Percentiles rank a stretch among this genome's conserved stretches.
Conservation (phyloP, 1,140 invertebrate species). For the Meteorus sp. region DNA sequence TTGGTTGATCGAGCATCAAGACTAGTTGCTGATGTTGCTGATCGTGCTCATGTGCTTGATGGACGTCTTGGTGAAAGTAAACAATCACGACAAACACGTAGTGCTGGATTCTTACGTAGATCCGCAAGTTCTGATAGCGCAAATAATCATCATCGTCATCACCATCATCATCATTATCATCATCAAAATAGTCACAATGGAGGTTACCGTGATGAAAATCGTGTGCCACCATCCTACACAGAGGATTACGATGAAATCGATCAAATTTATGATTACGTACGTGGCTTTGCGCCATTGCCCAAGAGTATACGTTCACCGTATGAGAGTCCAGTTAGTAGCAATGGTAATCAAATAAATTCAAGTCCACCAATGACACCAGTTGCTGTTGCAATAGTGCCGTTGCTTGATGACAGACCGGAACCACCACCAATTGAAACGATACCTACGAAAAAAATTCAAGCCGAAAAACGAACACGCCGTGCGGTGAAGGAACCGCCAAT, state of each 20-base stretch:
- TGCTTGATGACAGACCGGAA: slow-evolving; percentile 73
- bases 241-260: slow-evolving; percentile 95
- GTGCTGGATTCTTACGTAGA: slow-evolving; percentile 60
- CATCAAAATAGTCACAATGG: slow-evolving; percentile 35
- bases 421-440: slow-evolving; percentile 90
- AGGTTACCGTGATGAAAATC: slow-evolving; percentile 56
- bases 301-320: slow-evolving; percentile 76
- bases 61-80: slow-evolving; percentile 73
- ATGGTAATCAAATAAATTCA: slow-evolving; percentile 32
- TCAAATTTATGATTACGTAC: slow-evolving; percentile 94
- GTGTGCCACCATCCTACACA: slow-evolving; percentile 61
- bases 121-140: slow-evolving; percentile 52
- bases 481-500: slow-evolving; percentile 59
- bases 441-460: slow-evolving; percentile 78
- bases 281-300: slow-evolving; percentile 86
- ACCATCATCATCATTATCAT: slow-evolving; percentile 43
- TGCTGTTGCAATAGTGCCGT: slow-evolving; percentile 48
- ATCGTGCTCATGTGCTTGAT: slow-evolving; percentile 76
- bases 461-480: slow-evolving; percentile 68
- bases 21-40: slow-evolving; percentile 79
- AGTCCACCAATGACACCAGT: slow-evolving; percentile 48
- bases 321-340: slow-evolving; percentile 45
- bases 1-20: slow-evolving; percentile 79
- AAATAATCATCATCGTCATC: slow-evolving; percentile 42
- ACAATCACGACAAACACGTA: slow-evolving; percentile 53